Base-by-base conservation (phyloP, 2,113 vertebrate genomes). In the Podarcis cretensis region DNA sequence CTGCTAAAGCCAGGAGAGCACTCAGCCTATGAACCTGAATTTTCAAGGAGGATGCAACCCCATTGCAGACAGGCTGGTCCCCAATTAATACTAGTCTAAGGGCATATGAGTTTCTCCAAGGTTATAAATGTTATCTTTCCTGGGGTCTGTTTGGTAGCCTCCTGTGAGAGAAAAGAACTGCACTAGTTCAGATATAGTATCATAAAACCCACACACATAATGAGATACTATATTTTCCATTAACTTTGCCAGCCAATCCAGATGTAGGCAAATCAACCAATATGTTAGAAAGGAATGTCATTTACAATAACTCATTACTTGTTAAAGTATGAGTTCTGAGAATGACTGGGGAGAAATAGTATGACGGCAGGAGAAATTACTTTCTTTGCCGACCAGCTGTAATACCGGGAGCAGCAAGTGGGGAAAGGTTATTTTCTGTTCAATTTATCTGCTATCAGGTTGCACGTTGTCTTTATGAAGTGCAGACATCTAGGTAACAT, bases 381-480 rank as follows among this genome's bases (percentile, higher is more conserved):
- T 94, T 95, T 94, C 90, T 95, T 94, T 94, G 83, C 93, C 90
- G 77, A 90, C 91, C 92, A 90, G 81, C 91, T 94, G 88, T 90
- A 93, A 94, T 92, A 77, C 84, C 71, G 77, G 54, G 75, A 95
- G 57, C 10, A 91, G 83, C 73, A 94, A 95, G 90, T 54, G n/a
- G 10, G 87, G 73, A 94, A 94, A 94, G 91, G 82, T 93, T 94
- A 94, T 96, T 94, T 96, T 95, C 94, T 90, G 65, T 95, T 94
- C 91, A 92, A 91, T 96, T 94, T 96, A 92, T 93, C 91, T 80
- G 65, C 9, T 92, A 94, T 92, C 57, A 35, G 83, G 74, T 85
- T 93, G 90, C 87, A 93, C 68, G 92, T 90, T 63, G 65, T 48
- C 78, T 89, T 59, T 92, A 89, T 87, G 93, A 91, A 94, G 79